phyloP scores from a whole-genome alignment of 2,888 invertebrate genomes.

The Thelaira solivaga region DNA sequence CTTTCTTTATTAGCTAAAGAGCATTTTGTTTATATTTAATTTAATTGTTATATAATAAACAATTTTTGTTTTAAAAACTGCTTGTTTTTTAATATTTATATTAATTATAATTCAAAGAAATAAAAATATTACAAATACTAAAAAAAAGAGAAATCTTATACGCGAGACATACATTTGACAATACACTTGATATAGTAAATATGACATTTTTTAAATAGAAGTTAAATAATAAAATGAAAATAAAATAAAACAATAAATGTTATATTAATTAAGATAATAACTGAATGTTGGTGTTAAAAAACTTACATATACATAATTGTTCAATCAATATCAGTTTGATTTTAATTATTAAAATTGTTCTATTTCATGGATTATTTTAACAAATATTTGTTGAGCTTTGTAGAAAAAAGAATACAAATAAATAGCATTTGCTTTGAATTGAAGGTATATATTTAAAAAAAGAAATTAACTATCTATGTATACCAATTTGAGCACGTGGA shows the following conservation, averaged over 20 bases:
- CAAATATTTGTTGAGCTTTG: slow-evolving; percentile 29
- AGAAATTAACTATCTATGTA: background rate
- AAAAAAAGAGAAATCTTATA: slow-evolving; percentile 28
- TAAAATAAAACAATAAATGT: slow-evolving; percentile 6
- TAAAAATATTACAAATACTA: slow-evolving; percentile 4
- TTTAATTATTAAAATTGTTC: slow-evolving; percentile 34
- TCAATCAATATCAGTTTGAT: slow-evolving; percentile 30
- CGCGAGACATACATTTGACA: slow-evolving; percentile 70
- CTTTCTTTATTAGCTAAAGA: slow-evolving; percentile 34
- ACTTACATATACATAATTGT: slow-evolving; percentile 15
- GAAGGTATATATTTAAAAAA: background rate
- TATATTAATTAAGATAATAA: slow-evolving; percentile 37
- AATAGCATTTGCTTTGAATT: slow-evolving; percentile 52
- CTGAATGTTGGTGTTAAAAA: slow-evolving; percentile 26
- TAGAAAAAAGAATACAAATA: slow-evolving; percentile 31
- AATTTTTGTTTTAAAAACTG: slow-evolving; percentile 6
- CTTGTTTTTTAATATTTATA: slow-evolving; percentile 35
- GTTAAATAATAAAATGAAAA: slow-evolving; percentile 36
- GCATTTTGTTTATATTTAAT: slow-evolving; percentile 23
- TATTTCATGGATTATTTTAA: slow-evolving; percentile 20
- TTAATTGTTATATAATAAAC: slow-evolving; percentile 47
- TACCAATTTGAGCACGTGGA: no score
- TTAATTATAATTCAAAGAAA: slow-evolving; percentile 32
- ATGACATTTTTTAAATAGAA: slow-evolving; percentile 39
- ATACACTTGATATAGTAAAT: slow-evolving; percentile 70